phyloP scores from a whole-genome alignment of 2,888 invertebrate genomes.

The Hydropsyche betteni region DNA sequence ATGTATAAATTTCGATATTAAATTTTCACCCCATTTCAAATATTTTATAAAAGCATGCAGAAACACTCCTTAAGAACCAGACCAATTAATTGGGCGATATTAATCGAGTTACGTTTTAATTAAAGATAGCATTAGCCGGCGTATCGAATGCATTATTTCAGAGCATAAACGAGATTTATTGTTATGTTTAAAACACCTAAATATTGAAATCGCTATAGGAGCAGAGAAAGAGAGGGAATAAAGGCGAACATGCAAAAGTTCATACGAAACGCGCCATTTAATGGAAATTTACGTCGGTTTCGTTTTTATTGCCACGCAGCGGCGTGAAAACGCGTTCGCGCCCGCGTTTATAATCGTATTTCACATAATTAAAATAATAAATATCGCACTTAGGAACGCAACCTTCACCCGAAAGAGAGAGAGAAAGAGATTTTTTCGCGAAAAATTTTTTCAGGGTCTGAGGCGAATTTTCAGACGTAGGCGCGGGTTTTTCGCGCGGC shows the following conservation, averaged over 20 bases:
- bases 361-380: constrained; percentile 32
- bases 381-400: constrained; percentile 22
- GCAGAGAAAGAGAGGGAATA: too few species aligned
- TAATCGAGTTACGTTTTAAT: too few species aligned
- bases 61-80: too few species aligned
- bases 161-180: too few species aligned
- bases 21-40: too few species aligned
- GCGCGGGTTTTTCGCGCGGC: not conserved
- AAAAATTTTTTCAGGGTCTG: not conserved
- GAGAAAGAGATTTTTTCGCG: not conserved
- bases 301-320: constrained; percentile 25
- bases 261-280: constrained; percentile 19
- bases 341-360: constrained; percentile 31
- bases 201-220: too few species aligned
- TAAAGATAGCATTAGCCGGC: too few species aligned
- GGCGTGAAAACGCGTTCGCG: not conserved
- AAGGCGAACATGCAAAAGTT: not conserved
- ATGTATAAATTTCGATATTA: too few species aligned
- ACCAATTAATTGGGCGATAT: too few species aligned
- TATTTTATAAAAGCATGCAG: too few species aligned
- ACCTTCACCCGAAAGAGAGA: not conserved
- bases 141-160: too few species aligned
- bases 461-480: not conserved
- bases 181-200: too few species aligned
- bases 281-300: constrained; percentile 30